phyloP scores from a whole-genome alignment of 2,888 invertebrate genomes.

The Branchipolynoe longqiensis region DNA sequence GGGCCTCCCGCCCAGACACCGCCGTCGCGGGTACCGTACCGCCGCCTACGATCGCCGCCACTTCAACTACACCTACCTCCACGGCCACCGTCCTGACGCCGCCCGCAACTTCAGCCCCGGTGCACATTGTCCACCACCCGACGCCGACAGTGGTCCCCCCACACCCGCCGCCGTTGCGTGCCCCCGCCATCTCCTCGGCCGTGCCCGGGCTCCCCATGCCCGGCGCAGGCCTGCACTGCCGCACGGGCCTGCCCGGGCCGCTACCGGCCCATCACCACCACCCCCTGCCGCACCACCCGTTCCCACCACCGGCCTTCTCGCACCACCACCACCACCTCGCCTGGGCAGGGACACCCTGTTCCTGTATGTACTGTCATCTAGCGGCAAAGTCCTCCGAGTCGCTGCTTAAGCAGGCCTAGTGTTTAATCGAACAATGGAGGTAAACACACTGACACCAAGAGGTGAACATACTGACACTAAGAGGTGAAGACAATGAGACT shows the following conservation, averaged over 20 bases:
- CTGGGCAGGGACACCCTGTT: constrained; percentile 38
- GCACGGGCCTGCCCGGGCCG: neutral
- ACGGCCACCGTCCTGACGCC: neutral
- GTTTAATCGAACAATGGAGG: neutral
- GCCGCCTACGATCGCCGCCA: no score
- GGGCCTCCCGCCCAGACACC: neutral
- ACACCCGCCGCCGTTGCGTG: neutral
- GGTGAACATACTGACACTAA: no score
- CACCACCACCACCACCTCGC: neutral
- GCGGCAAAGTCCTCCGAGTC: constrained; percentile 39
- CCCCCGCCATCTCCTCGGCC: neutral
- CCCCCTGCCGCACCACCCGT: constrained; percentile 7
- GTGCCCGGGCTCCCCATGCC: neutral
- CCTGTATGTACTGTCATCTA: constrained; percentile 58
- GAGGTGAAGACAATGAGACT: no score
- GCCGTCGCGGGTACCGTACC: neutral
- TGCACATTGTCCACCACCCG: constrained; percentile 22
- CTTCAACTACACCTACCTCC: neutral
- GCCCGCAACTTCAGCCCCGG: neutral
- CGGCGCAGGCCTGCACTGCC: neutral
- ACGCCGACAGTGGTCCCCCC: constrained; percentile 15
- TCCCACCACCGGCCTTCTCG: neutral
- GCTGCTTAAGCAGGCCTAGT: constrained; percentile 38
- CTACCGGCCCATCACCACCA: neutral
- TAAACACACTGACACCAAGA: no score